Evolutionary conservation across 2,888 invertebrate genomes (phyloP).

Genomic region (Blera fallax): DNA sequence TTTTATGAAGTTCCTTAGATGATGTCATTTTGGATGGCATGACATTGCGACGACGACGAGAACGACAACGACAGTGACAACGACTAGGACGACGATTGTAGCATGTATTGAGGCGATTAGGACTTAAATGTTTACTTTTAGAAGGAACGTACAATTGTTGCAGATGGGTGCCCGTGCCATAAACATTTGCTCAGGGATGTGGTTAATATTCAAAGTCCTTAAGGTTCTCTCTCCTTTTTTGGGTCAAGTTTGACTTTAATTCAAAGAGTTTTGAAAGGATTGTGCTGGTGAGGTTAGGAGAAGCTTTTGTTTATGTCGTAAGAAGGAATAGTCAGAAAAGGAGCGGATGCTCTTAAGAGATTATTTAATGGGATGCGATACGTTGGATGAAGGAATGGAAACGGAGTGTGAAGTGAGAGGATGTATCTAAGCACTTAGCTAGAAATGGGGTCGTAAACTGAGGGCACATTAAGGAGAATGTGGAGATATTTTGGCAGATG

Average conservation of each 20-base stretch:
- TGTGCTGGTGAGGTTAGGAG: too few species aligned
- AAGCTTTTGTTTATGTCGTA: neutral
- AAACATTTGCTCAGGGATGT: neutral
- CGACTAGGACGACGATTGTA: constrained; percentile 7
- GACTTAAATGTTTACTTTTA: constrained; percentile 24
- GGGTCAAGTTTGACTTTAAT: neutral
- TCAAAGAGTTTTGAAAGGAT: neutral
- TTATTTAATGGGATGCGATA: neutral
- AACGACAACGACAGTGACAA: neutral
- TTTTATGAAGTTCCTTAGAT: constrained; percentile 60
- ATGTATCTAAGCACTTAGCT: too few species aligned
- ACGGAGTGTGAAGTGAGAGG: too few species aligned
- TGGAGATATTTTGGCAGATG: too few species aligned
- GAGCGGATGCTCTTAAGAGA: neutral
- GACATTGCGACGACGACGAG: constrained; percentile 19
- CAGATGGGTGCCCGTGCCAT: constrained; percentile 10
- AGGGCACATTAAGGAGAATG: too few species aligned
- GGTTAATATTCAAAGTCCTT: neutral
- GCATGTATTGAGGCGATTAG: constrained; percentile 45
- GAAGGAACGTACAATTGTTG: neutral
- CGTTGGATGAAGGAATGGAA: neutral
- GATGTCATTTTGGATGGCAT: constrained; percentile 52
- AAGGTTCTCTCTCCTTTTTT: neutral
- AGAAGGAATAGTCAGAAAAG: neutral
- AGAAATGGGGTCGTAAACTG: too few species aligned